Evolutionary conservation across 1,140 invertebrate species (phyloP).

Genomic region (Drosophila pseudoobscura): DNA sequence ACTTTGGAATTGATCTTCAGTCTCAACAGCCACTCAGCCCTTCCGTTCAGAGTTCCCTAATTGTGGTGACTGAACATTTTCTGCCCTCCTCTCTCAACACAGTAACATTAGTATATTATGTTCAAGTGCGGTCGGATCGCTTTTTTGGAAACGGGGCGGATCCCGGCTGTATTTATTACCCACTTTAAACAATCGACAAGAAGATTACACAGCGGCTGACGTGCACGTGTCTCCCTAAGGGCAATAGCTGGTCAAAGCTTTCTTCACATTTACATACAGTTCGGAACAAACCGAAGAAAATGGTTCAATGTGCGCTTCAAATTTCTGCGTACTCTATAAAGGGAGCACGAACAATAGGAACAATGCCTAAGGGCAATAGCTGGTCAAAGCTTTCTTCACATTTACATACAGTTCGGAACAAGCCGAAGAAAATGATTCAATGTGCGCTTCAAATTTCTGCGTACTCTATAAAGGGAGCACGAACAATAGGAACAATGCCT

Average conservation of each 20-base stretch:
- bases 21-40: neutral
- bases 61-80: constrained; percentile 43
- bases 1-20: constrained; percentile 55
- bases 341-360: no score
- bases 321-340: neutral
- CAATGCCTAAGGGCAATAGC: neutral
- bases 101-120: constrained; percentile 21
- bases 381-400: constrained; percentile 2
- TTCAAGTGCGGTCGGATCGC: constrained; percentile 28
- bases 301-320: constrained; percentile 33
- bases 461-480: no score
- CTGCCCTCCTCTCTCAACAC: constrained; percentile 5
- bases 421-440: constrained; percentile 26
- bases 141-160: constrained; percentile 15
- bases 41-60: constrained; percentile 36
- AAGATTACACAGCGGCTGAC: neutral
- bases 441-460: constrained; percentile 18
- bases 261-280: constrained; percentile 23
- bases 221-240: constrained; percentile 29
- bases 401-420: constrained; percentile 16
- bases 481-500: neutral
- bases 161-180: constrained; percentile 11
- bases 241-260: neutral
- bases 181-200: constrained; percentile 8
- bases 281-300: constrained; percentile 3